Evolutionary conservation across 2,888 invertebrate species (phyloP).

Genomic region (Parapristionchus giblindavisi): DNA sequence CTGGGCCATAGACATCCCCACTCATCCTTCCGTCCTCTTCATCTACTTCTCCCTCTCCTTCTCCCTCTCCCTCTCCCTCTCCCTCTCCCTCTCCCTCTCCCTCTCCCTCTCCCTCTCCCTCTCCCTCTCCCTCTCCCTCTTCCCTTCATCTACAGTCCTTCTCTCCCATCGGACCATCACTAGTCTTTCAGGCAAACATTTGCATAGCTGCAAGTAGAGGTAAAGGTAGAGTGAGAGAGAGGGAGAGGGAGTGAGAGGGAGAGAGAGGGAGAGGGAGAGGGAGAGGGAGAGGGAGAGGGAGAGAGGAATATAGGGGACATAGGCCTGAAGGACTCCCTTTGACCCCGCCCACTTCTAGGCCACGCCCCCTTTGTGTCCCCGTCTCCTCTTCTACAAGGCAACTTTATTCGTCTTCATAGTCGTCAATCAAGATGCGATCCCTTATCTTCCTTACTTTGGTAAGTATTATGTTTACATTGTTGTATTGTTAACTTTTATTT

Average conservation of each 20-base stretch:
- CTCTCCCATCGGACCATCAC: slow-evolving; percentile 29
- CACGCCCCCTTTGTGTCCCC: not conserved
- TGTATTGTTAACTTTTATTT: too few species aligned
- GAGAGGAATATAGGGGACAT: too few species aligned
- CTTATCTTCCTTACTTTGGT: too few species aligned
- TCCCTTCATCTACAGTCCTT: slow-evolving; percentile 10
- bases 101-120: slow-evolving; percentile 20
- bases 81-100: too few species aligned
- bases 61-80: too few species aligned
- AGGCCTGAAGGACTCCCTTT: slow-evolving; percentile 12
- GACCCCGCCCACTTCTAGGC: not conserved
- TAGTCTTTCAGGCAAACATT: slow-evolving; percentile 11
- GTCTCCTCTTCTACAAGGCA: not conserved
- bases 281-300: not conserved
- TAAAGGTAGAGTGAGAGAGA: not conserved
- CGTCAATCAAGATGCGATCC: too few species aligned
- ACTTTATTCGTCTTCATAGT: not conserved
- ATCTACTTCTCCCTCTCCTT: too few species aligned
- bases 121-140: slow-evolving; percentile 15
- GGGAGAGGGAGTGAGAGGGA: not conserved
- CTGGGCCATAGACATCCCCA: too few species aligned
- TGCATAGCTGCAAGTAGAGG: slow-evolving; percentile 17
- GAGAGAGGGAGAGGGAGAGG: slow-evolving; percentile 5
- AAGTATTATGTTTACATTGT: too few species aligned
- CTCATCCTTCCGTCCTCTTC: too few species aligned